Base-by-base conservation (phyloP, 2,797 vertebrate species). In the Dendrocincla tyrannina region DNA sequence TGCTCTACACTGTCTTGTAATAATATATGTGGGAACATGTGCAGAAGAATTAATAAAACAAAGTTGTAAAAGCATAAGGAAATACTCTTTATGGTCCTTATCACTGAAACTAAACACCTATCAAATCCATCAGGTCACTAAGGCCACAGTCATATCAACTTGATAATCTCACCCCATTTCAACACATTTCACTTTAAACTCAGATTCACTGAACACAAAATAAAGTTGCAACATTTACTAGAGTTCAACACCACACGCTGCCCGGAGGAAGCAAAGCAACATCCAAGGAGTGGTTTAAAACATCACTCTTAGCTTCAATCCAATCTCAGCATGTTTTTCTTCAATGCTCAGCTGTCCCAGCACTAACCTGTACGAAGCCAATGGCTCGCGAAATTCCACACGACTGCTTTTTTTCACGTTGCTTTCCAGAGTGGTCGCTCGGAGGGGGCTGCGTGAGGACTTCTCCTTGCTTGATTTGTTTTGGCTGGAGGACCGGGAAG, bases 351-450 rank as follows among this genome's bases (percentile, higher is more conserved):
- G 2, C 39, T 75, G 32, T 44, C 32, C 66, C 68, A 88, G 59
- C 81, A 96, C 97, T 78, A 94, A 99, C 99, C 99, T 99, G 97
- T 98, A 99, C 1, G 98, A 99, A 94, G 98, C 97, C 93, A 99
- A 93, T 0, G 99, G 98, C 20, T 99, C 99, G 85, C 97, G 98
- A 63, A 99, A 99, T 86, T 99, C 99, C 91, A 99, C 99, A 22
- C 70, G 98, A 86, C 74, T 98, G 95, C 94, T 98, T 91, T 98
- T 98, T 74, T 98, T 98, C 86, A 99, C 98, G 37, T 99, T 99
- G 97, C 98, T 99, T 93, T 99, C 99, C 94, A 99, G 98, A 25
- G 99, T 99, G 89, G 99, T 98, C 35, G 97, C 98, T 97, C 98
- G 98, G 68, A 99, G 98, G 22, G 99, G 99, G 94, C 99, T 99